phyloP scores from a whole-genome alignment of 2,888 invertebrate genomes.

The Leptura quadrifasciata region DNA sequence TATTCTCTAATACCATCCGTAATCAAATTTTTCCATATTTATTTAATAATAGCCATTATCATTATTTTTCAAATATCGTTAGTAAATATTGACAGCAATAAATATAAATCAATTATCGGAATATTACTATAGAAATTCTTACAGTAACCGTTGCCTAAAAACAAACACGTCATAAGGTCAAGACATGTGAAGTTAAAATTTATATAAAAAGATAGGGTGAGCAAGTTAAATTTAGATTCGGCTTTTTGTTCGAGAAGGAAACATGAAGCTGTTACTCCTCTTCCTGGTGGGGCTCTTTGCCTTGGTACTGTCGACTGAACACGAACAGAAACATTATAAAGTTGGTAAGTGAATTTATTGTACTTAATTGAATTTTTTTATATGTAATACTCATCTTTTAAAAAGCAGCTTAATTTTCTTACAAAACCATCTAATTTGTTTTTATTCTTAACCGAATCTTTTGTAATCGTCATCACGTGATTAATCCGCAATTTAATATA shows the following conservation, averaged over 20 bases:
- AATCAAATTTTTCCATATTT: background rate
- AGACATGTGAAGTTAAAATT: background rate
- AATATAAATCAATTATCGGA: constrained; percentile 2
- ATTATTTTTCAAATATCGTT: background rate
- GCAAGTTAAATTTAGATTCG: constrained; percentile 16
- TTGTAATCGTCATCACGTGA: too few relatives aligned
- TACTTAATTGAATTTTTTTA: background rate
- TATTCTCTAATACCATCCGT: background rate
- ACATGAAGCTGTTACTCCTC: constrained; percentile 41
- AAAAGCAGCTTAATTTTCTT: too few relatives aligned
- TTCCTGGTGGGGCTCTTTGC: constrained; percentile 33
- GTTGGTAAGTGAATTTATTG: constrained; percentile 36
- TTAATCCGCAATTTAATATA: too few relatives aligned
- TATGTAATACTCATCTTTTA: background rate
- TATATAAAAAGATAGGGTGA: constrained; percentile 36
- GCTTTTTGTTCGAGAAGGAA: constrained; percentile 15
- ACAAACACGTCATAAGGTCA: constrained; percentile 21
- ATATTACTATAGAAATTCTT: background rate
- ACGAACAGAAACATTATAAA: background rate
- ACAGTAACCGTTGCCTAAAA: background rate
- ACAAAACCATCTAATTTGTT: too few relatives aligned
- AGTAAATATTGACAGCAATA: background rate
- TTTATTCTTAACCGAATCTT: too few relatives aligned
- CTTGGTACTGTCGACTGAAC: constrained; percentile 12
- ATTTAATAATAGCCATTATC: background rate